Conservation (phyloP, 2,797 vertebrate genomes). For the Pteronotus mesoamericanus region DNA sequence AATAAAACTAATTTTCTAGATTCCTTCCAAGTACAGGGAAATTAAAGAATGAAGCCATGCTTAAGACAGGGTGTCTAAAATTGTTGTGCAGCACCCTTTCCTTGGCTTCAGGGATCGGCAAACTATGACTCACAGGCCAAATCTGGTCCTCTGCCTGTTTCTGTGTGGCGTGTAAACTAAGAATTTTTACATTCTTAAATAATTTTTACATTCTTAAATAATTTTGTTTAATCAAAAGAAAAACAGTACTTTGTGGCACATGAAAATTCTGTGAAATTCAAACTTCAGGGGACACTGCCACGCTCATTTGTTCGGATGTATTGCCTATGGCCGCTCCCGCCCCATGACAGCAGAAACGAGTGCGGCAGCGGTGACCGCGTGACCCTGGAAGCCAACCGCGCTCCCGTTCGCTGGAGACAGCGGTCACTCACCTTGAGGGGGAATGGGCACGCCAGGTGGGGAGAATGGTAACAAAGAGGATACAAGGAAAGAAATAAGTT, state of each 20-base stretch:
- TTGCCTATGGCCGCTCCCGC: not conserved
- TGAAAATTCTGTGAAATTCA: not conserved
- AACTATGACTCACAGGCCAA: not conserved
- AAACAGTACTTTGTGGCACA: not conserved
- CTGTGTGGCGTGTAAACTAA: not conserved
- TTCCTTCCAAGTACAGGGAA: not conserved
- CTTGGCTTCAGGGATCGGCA: not conserved
- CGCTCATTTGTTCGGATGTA: not conserved
- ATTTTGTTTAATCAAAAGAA: not conserved
- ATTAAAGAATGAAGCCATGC: not conserved
- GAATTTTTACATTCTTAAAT: not conserved
- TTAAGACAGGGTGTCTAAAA: not conserved
- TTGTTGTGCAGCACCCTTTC: not conserved
- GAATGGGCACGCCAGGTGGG: not conserved
- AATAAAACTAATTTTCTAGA: constrained; percentile 19
- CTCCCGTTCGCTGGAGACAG: constrained; percentile 2
- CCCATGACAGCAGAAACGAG: not conserved
- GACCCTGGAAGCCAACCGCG: not conserved
- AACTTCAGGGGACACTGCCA: not conserved
- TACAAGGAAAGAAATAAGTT: not conserved
- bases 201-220: not conserved
- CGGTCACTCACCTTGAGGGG: not conserved
- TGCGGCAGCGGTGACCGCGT: not conserved
- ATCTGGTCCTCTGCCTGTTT: not conserved
- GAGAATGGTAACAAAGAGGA: not conserved